Base-by-base conservation (phyloP, 2,797 vertebrate genomes). In the Siniperca obscura region DNA sequence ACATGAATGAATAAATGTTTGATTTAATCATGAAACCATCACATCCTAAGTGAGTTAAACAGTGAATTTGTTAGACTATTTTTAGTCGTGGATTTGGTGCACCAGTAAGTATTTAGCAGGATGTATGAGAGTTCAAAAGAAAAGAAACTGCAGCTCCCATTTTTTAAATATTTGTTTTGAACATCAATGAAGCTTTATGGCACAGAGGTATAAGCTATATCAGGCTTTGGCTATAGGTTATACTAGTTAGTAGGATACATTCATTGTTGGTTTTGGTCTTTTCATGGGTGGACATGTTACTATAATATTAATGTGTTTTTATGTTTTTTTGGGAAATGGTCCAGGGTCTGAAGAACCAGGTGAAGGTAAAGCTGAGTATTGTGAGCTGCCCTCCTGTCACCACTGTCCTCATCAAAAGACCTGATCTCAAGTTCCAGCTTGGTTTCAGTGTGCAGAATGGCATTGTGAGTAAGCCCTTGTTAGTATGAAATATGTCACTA, bases 371-470 rank as follows among this genome's bases (percentile, higher is more conserved):
- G 86, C 94, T 99, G 89, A 99, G 98, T 90, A 98, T 99, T 2
- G 98, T 99, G 88, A 99, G 98, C 92, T 99, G 98, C 76, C 98
- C 98, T 34, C 98, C 98, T 0, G 98, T 99, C 87, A 99, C 98
- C 74, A 99, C 97, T 0, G 98, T 99, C 74, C 97, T 99, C 82
- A 99, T 99, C 91, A 99, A 99, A 93, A 95, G 98, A 76, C 98
- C 98, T 0, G 98, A 99, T 89, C 95, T 99, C 87, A 99, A 99
- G 93, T 99, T 98, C 91, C 98, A 99, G 94, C 95, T 99, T 60
- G 98, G 98, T 70, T 99, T 99, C 96, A 99, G 98, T 25, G 95
- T 96, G 74, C 96, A 96, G 92, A 96, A 96, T 11, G 96, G 96
- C 91, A 96, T 96, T 25, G 96, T 96, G 81, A 94, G 96, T 95